Evolutionary conservation across 2,797 vertebrate genomes (phyloP).

Genomic region (Sebastes hubbsi): DNA sequence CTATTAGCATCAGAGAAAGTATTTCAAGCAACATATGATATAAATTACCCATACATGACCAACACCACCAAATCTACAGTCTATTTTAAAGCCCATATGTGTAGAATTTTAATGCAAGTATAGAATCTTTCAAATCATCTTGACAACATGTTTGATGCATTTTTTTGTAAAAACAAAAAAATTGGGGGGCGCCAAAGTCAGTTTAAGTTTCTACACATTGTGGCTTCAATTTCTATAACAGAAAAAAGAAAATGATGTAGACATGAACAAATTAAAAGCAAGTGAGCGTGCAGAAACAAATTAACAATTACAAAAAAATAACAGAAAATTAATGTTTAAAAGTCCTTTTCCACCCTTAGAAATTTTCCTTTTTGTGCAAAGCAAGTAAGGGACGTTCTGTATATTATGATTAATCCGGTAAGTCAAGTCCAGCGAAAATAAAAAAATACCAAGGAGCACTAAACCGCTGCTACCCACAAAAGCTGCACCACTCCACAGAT

Average conservation of each 20-base stretch:
- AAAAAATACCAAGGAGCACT: not conserved
- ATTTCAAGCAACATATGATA: not conserved
- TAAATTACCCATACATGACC: not conserved
- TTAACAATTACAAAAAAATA: not conserved
- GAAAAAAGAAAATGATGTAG: not conserved
- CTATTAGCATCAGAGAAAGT: not conserved
- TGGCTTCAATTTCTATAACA: not conserved
- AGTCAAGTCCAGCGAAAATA: not conserved
- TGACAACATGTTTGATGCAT: not conserved
- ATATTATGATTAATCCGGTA: not conserved
- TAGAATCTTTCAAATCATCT: not conserved
- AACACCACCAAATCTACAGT: not conserved
- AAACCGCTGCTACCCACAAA: not conserved
- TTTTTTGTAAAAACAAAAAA: not conserved
- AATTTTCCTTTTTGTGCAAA: not conserved
- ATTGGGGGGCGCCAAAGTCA: not conserved
- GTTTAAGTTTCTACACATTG: not conserved
- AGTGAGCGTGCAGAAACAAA: not conserved
- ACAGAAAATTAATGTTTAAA: not conserved
- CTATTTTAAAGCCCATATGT: not conserved
- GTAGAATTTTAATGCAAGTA: not conserved
- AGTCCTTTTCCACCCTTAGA: not conserved
- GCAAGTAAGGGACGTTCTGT: not conserved
- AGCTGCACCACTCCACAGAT: slow-evolving; percentile 3
- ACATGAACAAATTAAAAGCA: not conserved